These are phyloP conservation scores for Thereva nobilitata DNA, from an alignment of 2,888 invertebrate genomes.

Conservation along the genomic window DNA sequence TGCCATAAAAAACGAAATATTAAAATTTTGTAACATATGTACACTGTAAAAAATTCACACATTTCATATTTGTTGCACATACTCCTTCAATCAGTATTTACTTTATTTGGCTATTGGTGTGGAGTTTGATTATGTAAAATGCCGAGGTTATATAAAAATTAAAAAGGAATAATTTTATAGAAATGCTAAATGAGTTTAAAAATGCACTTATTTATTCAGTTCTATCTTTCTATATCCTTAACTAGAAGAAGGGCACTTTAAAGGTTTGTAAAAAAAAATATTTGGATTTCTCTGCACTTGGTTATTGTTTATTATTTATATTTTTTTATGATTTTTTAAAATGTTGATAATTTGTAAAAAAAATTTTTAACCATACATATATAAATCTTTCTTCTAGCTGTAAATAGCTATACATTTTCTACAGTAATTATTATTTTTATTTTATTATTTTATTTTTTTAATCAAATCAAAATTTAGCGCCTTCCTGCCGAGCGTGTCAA, in stretches of 20 bases:
- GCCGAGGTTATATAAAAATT: background rate
- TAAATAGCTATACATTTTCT: slow-evolving; percentile 37
- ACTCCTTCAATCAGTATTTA: too few relatives aligned
- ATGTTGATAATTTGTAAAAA: slow-evolving; percentile 37
- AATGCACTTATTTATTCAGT: background rate
- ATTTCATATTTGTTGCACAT: too few relatives aligned
- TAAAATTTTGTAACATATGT: too few relatives aligned
- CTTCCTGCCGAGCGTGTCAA: slow-evolving; percentile 57
- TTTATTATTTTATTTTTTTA: background rate
- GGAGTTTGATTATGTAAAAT: background rate
- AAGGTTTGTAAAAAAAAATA: slow-evolving; percentile 28
- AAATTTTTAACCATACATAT: slow-evolving; percentile 29
- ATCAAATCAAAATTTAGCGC: slow-evolving; percentile 43
- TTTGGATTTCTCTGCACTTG: slow-evolving; percentile 17
- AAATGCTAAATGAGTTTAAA: slow-evolving; percentile 5
- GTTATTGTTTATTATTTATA: slow-evolving; percentile 18
- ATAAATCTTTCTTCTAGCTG: slow-evolving; percentile 39
- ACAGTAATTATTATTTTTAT: background rate
- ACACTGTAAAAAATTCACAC: too few relatives aligned
- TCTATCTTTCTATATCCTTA: slow-evolving; percentile 42
- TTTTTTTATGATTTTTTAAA: slow-evolving; percentile 40
- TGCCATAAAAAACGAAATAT: too few relatives aligned
- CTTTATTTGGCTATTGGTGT: too few relatives aligned
- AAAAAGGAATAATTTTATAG: slow-evolving; percentile 14
- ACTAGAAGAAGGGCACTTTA: slow-evolving; percentile 43